phyloP scores from a whole-genome alignment of 2,888 invertebrate species.

The Dromius quadrimaculatus region DNA sequence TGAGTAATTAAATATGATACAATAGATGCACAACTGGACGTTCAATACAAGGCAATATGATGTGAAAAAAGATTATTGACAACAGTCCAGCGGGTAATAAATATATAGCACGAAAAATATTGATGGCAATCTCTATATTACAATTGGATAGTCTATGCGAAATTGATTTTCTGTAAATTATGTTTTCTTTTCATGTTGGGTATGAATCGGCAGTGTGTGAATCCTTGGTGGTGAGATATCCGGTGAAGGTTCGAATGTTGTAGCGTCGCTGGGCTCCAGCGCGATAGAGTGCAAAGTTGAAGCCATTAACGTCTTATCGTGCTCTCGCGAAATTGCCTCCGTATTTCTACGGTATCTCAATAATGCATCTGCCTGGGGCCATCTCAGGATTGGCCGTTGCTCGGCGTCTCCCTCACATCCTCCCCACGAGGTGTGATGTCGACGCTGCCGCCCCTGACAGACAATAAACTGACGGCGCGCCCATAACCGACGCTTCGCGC shows the following conservation, averaged over 20 bases:
- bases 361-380: slow-evolving; percentile 65
- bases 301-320: slow-evolving; percentile 72
- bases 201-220: slow-evolving; percentile 8
- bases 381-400: slow-evolving; percentile 59
- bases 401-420: slow-evolving; percentile 42
- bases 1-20: no score
- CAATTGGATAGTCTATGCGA: no score
- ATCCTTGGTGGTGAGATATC: slow-evolving; percentile 41
- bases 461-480: slow-evolving; percentile 50
- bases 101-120: no score
- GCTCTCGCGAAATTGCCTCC: slow-evolving; percentile 67
- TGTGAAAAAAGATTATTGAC: no score
- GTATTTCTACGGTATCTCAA: slow-evolving; percentile 68
- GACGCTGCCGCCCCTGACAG: slow-evolving; percentile 46
- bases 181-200: no score
- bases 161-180: no score
- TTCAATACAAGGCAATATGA: no score
- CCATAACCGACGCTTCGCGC: slow-evolving; percentile 31
- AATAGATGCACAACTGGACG: no score
- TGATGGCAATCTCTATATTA: no score
- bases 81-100: no score
- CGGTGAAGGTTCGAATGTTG: slow-evolving; percentile 55
- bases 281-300: slow-evolving; percentile 73
- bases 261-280: slow-evolving; percentile 59
- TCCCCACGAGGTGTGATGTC: slow-evolving; percentile 44